Evolutionary conservation across 2,797 vertebrate species (phyloP).

Genomic region (Acipenser ruthenus): DNA sequence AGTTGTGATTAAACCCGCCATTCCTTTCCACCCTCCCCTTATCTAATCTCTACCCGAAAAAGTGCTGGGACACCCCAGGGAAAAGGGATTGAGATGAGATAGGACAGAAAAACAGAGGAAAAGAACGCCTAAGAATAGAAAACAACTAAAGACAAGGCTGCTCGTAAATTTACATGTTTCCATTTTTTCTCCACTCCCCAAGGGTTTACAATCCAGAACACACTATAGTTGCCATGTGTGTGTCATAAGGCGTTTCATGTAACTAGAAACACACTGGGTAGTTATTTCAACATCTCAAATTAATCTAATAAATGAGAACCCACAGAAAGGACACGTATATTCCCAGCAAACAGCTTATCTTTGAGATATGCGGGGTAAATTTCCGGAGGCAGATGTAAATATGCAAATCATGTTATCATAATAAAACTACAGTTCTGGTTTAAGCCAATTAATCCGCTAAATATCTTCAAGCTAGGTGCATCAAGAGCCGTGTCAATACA

Average conservation of each 20-base stretch:
- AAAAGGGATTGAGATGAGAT: slow-evolving; percentile 40
- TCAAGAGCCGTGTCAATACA: too few relatives aligned
- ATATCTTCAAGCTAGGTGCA: too few relatives aligned
- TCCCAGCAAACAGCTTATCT: too few relatives aligned
- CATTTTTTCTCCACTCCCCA: not conserved
- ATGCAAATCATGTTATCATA: too few relatives aligned
- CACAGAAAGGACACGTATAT: too few relatives aligned
- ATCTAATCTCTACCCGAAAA: slow-evolving; percentile 32
- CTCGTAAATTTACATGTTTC: not conserved
- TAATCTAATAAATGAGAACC: too few relatives aligned
- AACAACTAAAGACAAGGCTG: not conserved
- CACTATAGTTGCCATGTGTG: not conserved
- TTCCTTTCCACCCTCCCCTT: not conserved
- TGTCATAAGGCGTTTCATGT: not conserved
- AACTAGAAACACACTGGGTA: too few relatives aligned
- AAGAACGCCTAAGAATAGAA: slow-evolving; percentile 25
- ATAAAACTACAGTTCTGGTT: too few relatives aligned
- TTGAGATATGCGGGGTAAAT: too few relatives aligned
- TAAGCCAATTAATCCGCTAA: too few relatives aligned
- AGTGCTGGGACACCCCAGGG: slow-evolving; percentile 26
- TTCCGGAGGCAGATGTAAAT: too few relatives aligned
- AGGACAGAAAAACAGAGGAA: slow-evolving; percentile 37
- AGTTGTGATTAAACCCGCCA: not conserved
- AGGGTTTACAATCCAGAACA: not conserved
- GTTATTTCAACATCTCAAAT: too few relatives aligned